Base-by-base conservation (phyloP, 1,140 invertebrate genomes). In the Pentalonia nigronervosa region DNA sequence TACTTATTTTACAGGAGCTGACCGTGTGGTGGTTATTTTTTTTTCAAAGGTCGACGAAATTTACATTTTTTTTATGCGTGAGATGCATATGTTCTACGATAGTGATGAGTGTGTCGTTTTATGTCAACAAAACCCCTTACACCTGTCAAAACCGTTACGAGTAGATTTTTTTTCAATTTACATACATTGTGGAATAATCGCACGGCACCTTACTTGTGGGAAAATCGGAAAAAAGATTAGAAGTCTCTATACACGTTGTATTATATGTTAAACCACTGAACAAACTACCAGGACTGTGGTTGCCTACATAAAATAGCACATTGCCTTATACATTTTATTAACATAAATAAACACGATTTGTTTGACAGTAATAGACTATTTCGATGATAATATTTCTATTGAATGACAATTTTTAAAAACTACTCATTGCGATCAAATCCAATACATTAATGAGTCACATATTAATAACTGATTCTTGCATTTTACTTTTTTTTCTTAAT, bases 181-280 rank as follows among this genome's bases (percentile, higher is more conserved):
- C 84, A 87, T 87, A 87, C 36, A 41, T 84, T 84, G 36, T 84
- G 36, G 36, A 84, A 84, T 84, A 84, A 84, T 83, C 36, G n/a
- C 81, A 83, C 36, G 23, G 81, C 36, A 83, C 7, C 21, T 11
- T 14, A 41, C 23, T 25, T 30, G 83, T 84, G 83, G 83, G 36
- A 84, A 84, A 45, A 84, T 36, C 9, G 34, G 20, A 25, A 41
- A 84, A 41, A 41, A 41, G 83, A 84, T 84, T 84, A 84, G 20
- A 4, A 84, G 45, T 84, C 83, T 41, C 11, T 84, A 36, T n/a
- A 67, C 36, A 25, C 36, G 0, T 11, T 2, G 9, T 84, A 25
- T 84, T 41, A 9, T 84, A 84, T 41, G 41, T 45, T 23, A 25
- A 84, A 45, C 21, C 83, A 11, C 36, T 41, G 81, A 83, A 23